A percentile compares a stretch with the other conserved stretches of the same genome.
These are phyloP conservation scores for Bacillus rossius DNA, from an alignment of 1,140 invertebrate genomes.

Conservation along the genomic window DNA sequence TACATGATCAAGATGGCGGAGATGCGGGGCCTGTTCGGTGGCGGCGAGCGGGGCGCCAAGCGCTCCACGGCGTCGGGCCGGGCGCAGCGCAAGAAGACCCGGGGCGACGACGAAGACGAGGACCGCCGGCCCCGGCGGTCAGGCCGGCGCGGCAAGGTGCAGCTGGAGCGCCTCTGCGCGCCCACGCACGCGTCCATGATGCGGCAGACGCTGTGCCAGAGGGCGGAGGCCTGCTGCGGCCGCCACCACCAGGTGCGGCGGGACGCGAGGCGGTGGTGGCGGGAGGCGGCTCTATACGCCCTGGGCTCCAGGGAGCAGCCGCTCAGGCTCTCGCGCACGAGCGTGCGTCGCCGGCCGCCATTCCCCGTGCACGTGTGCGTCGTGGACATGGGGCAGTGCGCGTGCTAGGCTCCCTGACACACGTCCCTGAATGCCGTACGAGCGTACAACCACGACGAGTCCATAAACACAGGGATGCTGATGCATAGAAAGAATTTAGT, in stretches of 20 bases:
- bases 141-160: slow-evolving; percentile 25
- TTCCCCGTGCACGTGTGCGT: not conserved
- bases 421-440: too few species aligned
- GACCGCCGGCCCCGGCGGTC: not conserved
- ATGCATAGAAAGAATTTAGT: too few species aligned
- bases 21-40: slow-evolving; percentile 64
- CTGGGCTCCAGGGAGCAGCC: not conserved
- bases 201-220: slow-evolving; percentile 16
- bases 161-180: slow-evolving; percentile 44
- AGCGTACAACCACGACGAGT: too few species aligned
- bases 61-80: not conserved
- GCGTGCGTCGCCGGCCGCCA: too few species aligned
- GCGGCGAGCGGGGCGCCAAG: slow-evolving; percentile 32
- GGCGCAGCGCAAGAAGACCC: slow-evolving; percentile 2
- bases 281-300: slow-evolving; percentile 27
- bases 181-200: slow-evolving; percentile 45
- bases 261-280: slow-evolving; percentile 33
- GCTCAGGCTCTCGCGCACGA: not conserved
- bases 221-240: slow-evolving; percentile 25
- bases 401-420: too few species aligned
- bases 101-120: not conserved
- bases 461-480: too few species aligned
- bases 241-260: slow-evolving; percentile 23
- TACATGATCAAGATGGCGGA: slow-evolving; percentile 77
- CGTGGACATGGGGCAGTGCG: too few species aligned